Percentiles rank a stretch among this genome's conserved stretches.
Conservation (phyloP, 2,888 invertebrate species). For the Lissocephala sabroskyi region DNA sequence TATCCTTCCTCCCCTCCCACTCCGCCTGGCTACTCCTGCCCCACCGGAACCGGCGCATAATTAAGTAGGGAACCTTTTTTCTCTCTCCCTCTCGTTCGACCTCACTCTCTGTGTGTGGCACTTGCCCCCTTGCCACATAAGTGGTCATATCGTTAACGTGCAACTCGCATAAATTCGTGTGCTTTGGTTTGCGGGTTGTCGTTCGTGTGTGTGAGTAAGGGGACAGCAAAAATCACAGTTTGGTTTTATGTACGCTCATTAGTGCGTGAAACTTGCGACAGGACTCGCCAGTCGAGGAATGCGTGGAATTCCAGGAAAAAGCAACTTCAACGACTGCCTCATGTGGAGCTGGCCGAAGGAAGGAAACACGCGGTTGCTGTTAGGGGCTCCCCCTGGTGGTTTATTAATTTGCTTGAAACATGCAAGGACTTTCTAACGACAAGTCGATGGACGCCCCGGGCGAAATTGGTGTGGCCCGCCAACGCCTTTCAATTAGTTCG, state of each 20-base stretch:
- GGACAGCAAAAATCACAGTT: conserved; percentile 43
- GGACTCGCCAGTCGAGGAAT: background rate
- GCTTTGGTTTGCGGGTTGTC: background rate
- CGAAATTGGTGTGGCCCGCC: no score
- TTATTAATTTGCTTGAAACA: conserved; percentile 51
- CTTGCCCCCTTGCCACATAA: no score
- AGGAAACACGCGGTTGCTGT: conserved; percentile 4
- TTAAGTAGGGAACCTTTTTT: conserved; percentile 32
- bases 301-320: background rate
- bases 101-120: no score
- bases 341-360: conserved; percentile 1
- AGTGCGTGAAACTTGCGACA: conserved; percentile 8
- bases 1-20: background rate
- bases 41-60: conserved; percentile 51
- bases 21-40: background rate
- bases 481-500: no score
- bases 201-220: background rate
- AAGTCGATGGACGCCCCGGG: background rate
- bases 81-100: no score
- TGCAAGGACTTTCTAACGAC: conserved; percentile 42
- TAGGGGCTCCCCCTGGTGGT: conserved; percentile 31
- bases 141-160: conserved; percentile 52
- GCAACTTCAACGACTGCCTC: no score
- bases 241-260: conserved; percentile 45
- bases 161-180: conserved; percentile 42